phyloP scores from a whole-genome alignment of 2,888 invertebrate species.

The Catonia carolina region DNA sequence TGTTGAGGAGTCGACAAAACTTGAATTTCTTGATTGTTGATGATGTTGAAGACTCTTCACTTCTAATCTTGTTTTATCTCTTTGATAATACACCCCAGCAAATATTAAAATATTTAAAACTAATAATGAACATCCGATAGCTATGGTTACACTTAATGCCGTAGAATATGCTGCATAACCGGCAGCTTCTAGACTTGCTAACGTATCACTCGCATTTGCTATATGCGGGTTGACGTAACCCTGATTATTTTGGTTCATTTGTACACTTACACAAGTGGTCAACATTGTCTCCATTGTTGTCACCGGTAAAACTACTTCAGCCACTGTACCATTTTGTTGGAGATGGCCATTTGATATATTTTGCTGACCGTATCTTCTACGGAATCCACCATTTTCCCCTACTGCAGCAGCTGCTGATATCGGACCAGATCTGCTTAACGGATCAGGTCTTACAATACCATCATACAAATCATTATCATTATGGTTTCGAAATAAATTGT shows the following conservation, averaged over 20 bases:
- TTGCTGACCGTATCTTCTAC: slow-evolving; percentile 19
- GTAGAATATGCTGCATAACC: slow-evolving; percentile 68
- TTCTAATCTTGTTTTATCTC: slow-evolving; percentile 69
- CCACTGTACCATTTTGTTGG: slow-evolving; percentile 34
- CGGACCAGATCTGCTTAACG: slow-evolving; percentile 27
- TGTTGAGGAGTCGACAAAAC: slow-evolving; percentile 43
- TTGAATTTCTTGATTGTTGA: slow-evolving; percentile 55
- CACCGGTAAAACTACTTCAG: slow-evolving; percentile 46
- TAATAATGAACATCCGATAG: slow-evolving; percentile 72
- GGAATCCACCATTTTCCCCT: slow-evolving; percentile 25
- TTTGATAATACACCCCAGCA: slow-evolving; percentile 77
- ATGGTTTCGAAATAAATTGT: slow-evolving; percentile 84
- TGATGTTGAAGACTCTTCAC: slow-evolving; percentile 70
- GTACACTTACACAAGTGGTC: slow-evolving; percentile 63
- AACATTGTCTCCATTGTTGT: slow-evolving; percentile 62
- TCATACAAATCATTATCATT: slow-evolving; percentile 85
- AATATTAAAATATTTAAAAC: slow-evolving; percentile 77
- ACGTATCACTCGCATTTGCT: slow-evolving; percentile 60
- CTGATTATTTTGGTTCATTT: slow-evolving; percentile 49
- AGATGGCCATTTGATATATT: slow-evolving; percentile 8
- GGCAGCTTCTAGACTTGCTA: slow-evolving; percentile 72
- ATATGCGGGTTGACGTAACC: slow-evolving; percentile 50
- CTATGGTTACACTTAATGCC: slow-evolving; percentile 69
- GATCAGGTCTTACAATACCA: slow-evolving; percentile 78
- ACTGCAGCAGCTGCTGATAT: slow-evolving; percentile 12